Base-by-base conservation (phyloP, 2,113 vertebrate species). In the Zingel zingel region DNA sequence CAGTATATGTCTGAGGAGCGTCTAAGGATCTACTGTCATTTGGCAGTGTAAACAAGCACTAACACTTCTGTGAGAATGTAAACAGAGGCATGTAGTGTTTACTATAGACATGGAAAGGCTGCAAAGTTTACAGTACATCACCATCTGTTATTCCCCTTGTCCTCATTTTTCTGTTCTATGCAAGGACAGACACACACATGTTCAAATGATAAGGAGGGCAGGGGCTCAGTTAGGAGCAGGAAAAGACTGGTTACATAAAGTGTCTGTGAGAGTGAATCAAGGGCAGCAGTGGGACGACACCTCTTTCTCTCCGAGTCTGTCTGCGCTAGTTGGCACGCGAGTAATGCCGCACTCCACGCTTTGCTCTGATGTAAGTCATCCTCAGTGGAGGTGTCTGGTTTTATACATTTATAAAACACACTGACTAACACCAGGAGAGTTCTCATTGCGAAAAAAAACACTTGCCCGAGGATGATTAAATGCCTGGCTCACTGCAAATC, bases 1-100 rank as follows among this genome's bases (percentile, higher is more conserved):
- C 63, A 18, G 48, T 8, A 1, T 36, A 25, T 10, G 56, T 67
- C 27, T n/a, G 74, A 11, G 70, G 27, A 57, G 61, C 18, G 18
- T 86, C 43, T n/a, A 1, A 45, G 6, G 47, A 33, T 58, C 53
- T 33, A 2, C 76, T 57, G 76, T 74, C 62, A 47, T 78, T 65
- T 56, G 39, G 64, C 54, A 51, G 45, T 0, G 33, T 79, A 82
- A 86, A 67, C 78, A 74, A 6, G 30, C 56, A 3, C 68, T 11
- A 27, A 66, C 50, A 0, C 18, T 7, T 45, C 62, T 12, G 57
- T 27, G 47, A 3, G 25, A 76, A 58, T 58, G 75, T 88, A 88
- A 93, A 90, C 87, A 84, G 45, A 73, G 54, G 15, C 61, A 7
- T 54, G 69, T 1, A 0, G 70, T 83, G 90, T 92, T 92, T 90